Conservation (phyloP, 1,140 invertebrate genomes). For the Adoxophyes honmai region DNA sequence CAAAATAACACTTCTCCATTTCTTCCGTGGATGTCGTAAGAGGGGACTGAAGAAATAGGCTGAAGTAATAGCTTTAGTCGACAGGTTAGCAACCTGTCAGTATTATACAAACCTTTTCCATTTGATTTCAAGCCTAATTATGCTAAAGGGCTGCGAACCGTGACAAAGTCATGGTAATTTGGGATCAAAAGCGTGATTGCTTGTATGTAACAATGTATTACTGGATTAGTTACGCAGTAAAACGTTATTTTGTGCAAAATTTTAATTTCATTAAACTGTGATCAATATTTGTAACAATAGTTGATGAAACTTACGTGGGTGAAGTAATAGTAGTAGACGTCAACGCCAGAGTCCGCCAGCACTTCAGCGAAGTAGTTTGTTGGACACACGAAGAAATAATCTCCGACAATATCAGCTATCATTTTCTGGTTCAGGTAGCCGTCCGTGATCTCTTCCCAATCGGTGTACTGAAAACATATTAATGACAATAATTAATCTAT, state of each 20-base stretch:
- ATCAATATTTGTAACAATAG: not conserved
- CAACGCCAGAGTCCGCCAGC: constrained; percentile 87
- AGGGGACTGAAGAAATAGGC: too few relatives aligned
- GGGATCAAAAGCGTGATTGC: too few relatives aligned
- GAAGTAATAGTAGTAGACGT: constrained; percentile 96
- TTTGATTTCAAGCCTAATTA: too few relatives aligned
- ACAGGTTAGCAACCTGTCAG: too few relatives aligned
- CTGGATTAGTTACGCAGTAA: too few relatives aligned
- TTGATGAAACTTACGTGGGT: constrained; percentile 85
- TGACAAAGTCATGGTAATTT: too few relatives aligned
- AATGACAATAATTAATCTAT: not conserved
- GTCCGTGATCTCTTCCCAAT: constrained; percentile 92
- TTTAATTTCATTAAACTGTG: not conserved
- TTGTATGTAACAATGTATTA: too few relatives aligned
- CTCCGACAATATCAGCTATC: constrained; percentile 92
- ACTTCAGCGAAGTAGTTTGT: constrained; percentile 93
- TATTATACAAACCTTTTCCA: too few relatives aligned
- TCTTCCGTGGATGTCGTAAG: too few relatives aligned
- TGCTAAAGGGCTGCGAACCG: too few relatives aligned
- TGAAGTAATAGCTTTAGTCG: too few relatives aligned
- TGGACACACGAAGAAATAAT: constrained; percentile 96
- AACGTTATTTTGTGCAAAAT: not conserved
- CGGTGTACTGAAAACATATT: constrained; percentile 86
- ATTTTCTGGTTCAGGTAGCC: constrained; percentile 89
- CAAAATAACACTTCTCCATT: too few relatives aligned